Conservation (phyloP, 1,140 invertebrate genomes). For the Archegozetes longisetosus region DNA sequence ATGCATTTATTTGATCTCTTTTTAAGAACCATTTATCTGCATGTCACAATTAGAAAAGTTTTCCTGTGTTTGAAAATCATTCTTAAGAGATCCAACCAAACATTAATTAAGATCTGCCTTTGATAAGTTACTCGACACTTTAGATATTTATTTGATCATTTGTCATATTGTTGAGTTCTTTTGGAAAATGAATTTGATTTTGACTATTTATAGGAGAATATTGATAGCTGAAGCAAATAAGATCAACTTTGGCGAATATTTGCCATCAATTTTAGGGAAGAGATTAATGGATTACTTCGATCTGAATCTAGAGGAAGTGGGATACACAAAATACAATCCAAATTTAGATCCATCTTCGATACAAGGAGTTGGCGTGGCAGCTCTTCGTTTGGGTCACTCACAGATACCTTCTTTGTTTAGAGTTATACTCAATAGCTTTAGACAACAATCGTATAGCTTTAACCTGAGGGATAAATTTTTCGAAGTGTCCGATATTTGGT, state of each 20-base stretch:
- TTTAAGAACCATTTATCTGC: no score
- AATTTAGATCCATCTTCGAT: slow-evolving; percentile 40
- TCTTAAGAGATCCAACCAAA: no score
- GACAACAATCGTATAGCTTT: background rate
- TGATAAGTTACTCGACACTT: no score
- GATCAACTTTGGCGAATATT: slow-evolving; percentile 65
- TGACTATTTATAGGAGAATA: slow-evolving; percentile 30
- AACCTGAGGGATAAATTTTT: slow-evolving; percentile 11
- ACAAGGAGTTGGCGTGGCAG: slow-evolving; percentile 45
- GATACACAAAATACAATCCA: slow-evolving; percentile 33
- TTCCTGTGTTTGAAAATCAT: no score
- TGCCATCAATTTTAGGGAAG: slow-evolving; percentile 41
- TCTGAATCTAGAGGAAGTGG: slow-evolving; percentile 8
- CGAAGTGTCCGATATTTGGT: slow-evolving; percentile 13
- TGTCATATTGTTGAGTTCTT: no score
- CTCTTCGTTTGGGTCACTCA: slow-evolving; percentile 40
- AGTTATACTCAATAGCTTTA: background rate
- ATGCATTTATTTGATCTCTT: no score
- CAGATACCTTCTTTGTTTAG: slow-evolving; percentile 5
- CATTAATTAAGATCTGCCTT: no score
- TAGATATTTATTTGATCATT: no score
- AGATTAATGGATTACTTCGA: slow-evolving; percentile 25
- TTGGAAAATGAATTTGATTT: no score
- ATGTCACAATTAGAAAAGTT: no score
- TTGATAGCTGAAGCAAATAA: slow-evolving; percentile 52